phyloP scores from a whole-genome alignment of 2,113 vertebrate genomes.

The Leptocoma aspasia region DNA sequence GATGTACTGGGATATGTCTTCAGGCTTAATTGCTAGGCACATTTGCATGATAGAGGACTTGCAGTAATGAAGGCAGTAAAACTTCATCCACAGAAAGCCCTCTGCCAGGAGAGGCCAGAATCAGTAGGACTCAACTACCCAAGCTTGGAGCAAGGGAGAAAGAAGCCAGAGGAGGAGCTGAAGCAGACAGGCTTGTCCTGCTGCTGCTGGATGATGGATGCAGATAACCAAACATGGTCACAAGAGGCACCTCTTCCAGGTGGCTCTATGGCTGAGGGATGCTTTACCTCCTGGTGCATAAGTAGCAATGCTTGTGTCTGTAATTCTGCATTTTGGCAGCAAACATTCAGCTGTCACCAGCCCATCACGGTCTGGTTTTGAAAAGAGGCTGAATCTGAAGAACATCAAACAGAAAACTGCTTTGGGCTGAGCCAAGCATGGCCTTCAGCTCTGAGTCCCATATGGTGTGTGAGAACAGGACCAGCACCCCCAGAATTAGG shows the following conservation, averaged over 20 bases:
- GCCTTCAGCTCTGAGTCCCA: not conserved
- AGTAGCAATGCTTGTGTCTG: not conserved
- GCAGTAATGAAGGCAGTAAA: not conserved
- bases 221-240: not conserved
- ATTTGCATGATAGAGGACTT: not conserved
- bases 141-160: not conserved
- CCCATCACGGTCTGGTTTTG: not conserved
- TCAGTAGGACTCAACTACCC: not conserved
- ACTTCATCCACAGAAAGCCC: not conserved
- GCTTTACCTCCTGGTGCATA: not conserved
- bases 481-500: not conserved
- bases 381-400: not conserved
- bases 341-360: rapidly evolving
- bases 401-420: not conserved
- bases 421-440: not conserved
- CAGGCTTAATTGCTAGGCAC: not conserved
- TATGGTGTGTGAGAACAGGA: not conserved
- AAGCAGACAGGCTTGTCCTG: not conserved
- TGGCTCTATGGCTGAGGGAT: not conserved
- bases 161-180: not conserved
- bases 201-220: rapidly evolving
- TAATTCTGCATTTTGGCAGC: not conserved
- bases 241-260: not conserved
- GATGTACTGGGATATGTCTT: not conserved
- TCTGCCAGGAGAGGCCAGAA: not conserved